Base-by-base conservation (phyloP, 1,140 invertebrate species). In the Drosophila santomea region DNA sequence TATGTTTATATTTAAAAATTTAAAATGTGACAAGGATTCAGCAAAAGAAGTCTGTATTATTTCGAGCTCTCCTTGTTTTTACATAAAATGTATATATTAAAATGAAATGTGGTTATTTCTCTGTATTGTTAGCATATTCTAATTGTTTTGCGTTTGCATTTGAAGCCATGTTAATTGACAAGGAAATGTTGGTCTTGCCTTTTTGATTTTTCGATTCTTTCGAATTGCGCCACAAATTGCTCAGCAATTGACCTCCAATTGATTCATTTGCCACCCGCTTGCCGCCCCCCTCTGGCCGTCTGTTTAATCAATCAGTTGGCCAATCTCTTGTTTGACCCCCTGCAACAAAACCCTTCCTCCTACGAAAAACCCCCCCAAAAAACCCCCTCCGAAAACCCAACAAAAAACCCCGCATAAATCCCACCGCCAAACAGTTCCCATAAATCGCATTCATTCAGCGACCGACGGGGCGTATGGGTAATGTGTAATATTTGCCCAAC, bases 401-500 rank as follows among this genome's bases (percentile, higher is more conserved):
- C 28, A 7, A 32, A 32, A 32, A 32, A 32, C 25, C 25, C 5
- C 20, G 25, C 12, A 12, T 0, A 0, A 17, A 38, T 7, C 4
- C 41, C 41, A 10, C 20, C 12, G 1, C 32, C 32, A 10, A 32
- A 10, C 32, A 32, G 32, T 32, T 32, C 32, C 60, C 63, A 50
- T 48, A 47, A 47, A 39, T 66, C 59, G 60, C 36, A 20, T 11
- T 23, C 58, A 62, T 64, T 61, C 23, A 48, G 23, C 15, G 11
- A 7, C 50, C n/a, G 51, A 45, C 48, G 20, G 48, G 57, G 74
- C 74, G 71, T 74, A 75, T 75, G 73, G 56, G 72, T 77, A 76
- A 77, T 68, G 72, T 74, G 72, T 78, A 78, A 78, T 78, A 78
- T 71, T 78, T 78, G 66, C 52, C 57, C 48, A 41, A 71, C 57